Evolutionary conservation across 2,113 vertebrate species (phyloP).

Genomic region (Chaetops frenatus): DNA sequence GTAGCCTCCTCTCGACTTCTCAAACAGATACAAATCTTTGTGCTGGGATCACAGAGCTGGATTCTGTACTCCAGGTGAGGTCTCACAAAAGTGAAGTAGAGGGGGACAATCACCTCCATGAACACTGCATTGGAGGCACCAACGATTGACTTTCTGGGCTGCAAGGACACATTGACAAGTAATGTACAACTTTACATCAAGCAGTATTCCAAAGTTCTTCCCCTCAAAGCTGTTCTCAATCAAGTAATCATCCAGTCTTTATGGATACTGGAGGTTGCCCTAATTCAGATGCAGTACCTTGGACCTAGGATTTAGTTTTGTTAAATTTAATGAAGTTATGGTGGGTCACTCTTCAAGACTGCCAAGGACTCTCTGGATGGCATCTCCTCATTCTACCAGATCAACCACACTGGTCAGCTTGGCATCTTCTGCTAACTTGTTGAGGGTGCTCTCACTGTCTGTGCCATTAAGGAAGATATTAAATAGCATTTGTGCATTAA

Average conservation of each 20-base stretch:
- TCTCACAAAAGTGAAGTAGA: background rate
- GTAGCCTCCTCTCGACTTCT: background rate
- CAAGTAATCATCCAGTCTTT: background rate
- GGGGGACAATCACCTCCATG: background rate
- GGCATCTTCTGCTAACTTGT: background rate
- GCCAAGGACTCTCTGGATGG: background rate
- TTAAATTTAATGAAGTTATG: background rate
- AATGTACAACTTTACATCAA: background rate
- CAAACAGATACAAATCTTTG: background rate
- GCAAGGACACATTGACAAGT: background rate
- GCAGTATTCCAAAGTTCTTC: background rate
- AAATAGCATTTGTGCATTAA: background rate
- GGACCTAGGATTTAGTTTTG: background rate
- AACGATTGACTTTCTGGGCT: background rate
- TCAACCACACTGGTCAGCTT: background rate
- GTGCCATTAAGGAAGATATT: background rate
- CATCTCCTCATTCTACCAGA: background rate
- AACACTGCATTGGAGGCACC: background rate
- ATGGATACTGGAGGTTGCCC: rapidly evolving
- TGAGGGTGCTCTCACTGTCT: background rate
- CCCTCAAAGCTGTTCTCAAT: background rate
- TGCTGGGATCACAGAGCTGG: background rate
- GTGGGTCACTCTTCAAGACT: background rate
- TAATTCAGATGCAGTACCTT: background rate
- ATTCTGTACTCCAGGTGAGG: background rate